Percentiles rank a stretch among this genome's conserved stretches.
phyloP scores from a whole-genome alignment of 2,113 vertebrate species.

The Peromyscus maniculatus region DNA sequence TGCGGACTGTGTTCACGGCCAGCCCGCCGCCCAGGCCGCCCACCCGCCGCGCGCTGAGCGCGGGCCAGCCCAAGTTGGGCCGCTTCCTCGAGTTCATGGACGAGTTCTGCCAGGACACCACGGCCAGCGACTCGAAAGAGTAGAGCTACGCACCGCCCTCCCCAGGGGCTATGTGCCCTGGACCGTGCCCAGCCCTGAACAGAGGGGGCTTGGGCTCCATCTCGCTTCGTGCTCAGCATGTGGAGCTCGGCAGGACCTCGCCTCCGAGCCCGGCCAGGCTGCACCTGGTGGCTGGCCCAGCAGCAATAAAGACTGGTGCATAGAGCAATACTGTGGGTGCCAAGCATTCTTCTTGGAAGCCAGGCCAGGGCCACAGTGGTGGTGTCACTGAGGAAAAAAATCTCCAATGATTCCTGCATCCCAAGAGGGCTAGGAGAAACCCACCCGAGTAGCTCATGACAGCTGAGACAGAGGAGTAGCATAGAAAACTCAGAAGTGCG shows the following conservation, averaged over 20 bases:
- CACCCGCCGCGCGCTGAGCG: not conserved
- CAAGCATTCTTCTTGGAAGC: conserved; percentile 4
- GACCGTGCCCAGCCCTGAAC: not conserved
- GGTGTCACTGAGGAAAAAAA: not conserved
- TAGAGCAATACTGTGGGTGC: not conserved
- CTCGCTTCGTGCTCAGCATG: not conserved
- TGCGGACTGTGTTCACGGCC: not conserved
- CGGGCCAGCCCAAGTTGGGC: conserved; percentile 57
- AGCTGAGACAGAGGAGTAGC: not conserved
- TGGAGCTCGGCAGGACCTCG: not conserved
- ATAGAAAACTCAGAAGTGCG: not conserved
- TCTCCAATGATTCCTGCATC: not conserved
- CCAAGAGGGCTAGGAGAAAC: not conserved
- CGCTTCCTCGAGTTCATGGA: conserved; percentile 78
- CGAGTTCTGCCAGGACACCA: conserved; percentile 75
- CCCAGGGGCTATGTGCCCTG: not conserved
- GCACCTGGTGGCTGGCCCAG: conserved; percentile 37
- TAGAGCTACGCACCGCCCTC: conserved; percentile 56
- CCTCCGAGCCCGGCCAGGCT: not conserved
- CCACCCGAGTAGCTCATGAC: not conserved
- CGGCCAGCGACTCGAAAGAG: conserved; percentile 44
- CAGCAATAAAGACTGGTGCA: conserved; percentile 77
- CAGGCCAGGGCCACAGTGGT: not conserved
- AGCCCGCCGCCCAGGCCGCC: not conserved
- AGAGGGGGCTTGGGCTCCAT: not conserved